Evolutionary conservation across 2,113 vertebrate species (phyloP), one percentile per base, ranked within the genome.

Genomic region (Mustela lutreola): DNA sequence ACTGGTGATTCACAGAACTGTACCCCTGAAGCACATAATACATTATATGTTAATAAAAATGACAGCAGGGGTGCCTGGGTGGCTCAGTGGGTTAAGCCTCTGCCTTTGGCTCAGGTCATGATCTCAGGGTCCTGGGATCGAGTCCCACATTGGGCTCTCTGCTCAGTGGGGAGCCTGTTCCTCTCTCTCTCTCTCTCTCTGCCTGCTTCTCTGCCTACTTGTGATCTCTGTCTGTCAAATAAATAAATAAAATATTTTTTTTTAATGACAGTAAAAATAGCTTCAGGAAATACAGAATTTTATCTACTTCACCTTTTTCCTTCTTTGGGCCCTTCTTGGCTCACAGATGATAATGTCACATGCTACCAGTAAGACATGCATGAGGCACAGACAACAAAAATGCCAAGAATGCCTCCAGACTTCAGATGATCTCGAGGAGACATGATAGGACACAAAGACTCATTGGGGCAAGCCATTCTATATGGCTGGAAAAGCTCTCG

Each of bases 291-390:
- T 8, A 3, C 36, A 33, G 26, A 67, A 36, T 73, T 63, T 90
- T 67, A 91, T 91, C 84, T 53, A 10, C 11, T 76, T 91, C 88
- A 21, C 88, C 92, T 96, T 94, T 86, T 78, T 80, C 70, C 56
- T 67, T 53, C 83, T 67, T 63, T 22, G 4, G 58, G 83, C 65
- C 67, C 39, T 45, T 56, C 33, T 60, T 28, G 76, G 80, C 71
- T 78, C 88, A 56, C 71, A 89, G n/a, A 15, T 86, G 76, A 94
- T 87, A 88, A 95, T 81, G 81, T 95, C 88, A 94, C 83, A 71
- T 7, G 19, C 79, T 83, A 93, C 73, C 42, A 67, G 9, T 45
- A 42, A 45, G 70, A 85, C 62, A n/a, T 2, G 19, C 42, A n/a
- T 5, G 3, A 60, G 76, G 21, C 80, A 91, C 31, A 76, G 48